These are phyloP conservation scores for Caenorhabditis imperialis DNA, from an alignment of 2,888 invertebrate genomes.

Conservation along the genomic window DNA sequence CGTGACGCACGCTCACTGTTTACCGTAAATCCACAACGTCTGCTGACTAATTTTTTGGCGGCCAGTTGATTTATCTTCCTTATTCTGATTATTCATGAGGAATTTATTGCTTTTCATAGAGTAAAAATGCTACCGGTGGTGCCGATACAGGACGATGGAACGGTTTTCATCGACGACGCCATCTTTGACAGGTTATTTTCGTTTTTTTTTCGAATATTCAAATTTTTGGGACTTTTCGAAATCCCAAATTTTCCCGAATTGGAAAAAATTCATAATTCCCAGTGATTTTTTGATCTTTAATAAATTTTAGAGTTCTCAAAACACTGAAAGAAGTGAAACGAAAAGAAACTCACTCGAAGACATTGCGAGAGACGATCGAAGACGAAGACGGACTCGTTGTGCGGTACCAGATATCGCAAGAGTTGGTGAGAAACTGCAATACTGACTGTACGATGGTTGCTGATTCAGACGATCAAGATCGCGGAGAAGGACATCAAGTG, in stretches of 20 bases:
- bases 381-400: constrained; percentile 37
- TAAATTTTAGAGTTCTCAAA: constrained; percentile 1
- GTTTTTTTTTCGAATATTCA: too few relatives aligned
- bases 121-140: too few relatives aligned
- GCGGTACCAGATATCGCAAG: constrained; percentile 10
- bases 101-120: too few relatives aligned
- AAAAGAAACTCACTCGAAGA: constrained; percentile 32
- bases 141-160: not conserved
- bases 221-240: too few relatives aligned
- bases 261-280: too few relatives aligned
- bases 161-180: not conserved
- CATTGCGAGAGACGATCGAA: constrained; percentile 25
- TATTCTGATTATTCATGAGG: too few relatives aligned
- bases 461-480: constrained; percentile 14
- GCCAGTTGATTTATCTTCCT: too few relatives aligned
- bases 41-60: constrained; percentile 8
- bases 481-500: constrained; percentile 25
- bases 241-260: too few relatives aligned
- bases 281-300: not conserved
- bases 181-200: constrained; percentile 20
- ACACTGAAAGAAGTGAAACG: constrained; percentile 3
- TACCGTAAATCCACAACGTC: constrained; percentile 15
- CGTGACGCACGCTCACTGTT: constrained; percentile 9
- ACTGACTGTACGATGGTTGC: not conserved
- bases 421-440: constrained; percentile 19